Conservation (phyloP, 1,140 invertebrate species). For the Kradibia gibbosae region DNA sequence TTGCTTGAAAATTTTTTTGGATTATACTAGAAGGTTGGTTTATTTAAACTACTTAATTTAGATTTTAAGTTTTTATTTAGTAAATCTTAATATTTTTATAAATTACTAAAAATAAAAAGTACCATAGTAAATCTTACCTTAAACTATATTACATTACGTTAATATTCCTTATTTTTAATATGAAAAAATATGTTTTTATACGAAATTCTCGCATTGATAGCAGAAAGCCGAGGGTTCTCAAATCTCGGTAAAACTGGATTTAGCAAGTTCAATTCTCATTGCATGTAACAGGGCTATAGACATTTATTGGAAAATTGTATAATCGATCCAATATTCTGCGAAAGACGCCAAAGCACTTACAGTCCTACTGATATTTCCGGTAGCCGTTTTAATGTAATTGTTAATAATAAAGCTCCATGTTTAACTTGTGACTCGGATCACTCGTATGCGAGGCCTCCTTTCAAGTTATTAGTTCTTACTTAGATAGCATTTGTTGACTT, state of each 20-base stretch:
- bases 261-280: not conserved
- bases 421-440: no score
- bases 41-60: not conserved
- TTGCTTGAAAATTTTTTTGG: not conserved
- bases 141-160: not conserved
- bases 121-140: not conserved
- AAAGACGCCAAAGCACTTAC: no score
- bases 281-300: not conserved
- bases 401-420: no score
- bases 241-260: slow-evolving; percentile 4
- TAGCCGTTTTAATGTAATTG: no score
- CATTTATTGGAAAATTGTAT: no score
- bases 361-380: no score
- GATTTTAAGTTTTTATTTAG: not conserved
- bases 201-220: not conserved
- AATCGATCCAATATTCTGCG: no score
- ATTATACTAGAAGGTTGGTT: not conserved
- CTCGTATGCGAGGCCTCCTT: no score
- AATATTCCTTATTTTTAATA: not conserved
- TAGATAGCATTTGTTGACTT: no score
- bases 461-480: no score
- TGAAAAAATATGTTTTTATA: not conserved
- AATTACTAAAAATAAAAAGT: not conserved
- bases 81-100: not conserved
- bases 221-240: not conserved